Percentiles rank a stretch among this genome's conserved stretches.
Conservation (phyloP, 1,140 invertebrate species). For the Dryas iulia region DNA sequence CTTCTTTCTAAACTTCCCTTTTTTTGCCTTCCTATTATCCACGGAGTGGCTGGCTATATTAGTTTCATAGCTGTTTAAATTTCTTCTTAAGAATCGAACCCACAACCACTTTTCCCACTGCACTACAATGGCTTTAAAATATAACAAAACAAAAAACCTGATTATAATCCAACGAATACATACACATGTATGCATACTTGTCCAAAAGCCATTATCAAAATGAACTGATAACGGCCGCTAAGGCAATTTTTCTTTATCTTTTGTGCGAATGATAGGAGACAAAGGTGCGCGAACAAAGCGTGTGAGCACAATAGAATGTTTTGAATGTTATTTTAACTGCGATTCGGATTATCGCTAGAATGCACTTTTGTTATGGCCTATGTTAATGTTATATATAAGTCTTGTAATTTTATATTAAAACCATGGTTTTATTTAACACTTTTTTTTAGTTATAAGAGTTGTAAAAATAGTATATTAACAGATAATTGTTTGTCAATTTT, state of each 20-base stretch:
- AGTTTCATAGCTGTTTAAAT: too few species aligned
- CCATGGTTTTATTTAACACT: neutral
- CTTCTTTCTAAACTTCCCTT: too few species aligned
- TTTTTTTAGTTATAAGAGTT: neutral
- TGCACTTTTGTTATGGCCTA: too few species aligned
- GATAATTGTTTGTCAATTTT: too few species aligned
- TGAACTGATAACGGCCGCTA: constrained; percentile 46
- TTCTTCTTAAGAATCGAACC: too few species aligned
- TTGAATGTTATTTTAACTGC: constrained; percentile 43
- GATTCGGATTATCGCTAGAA: constrained; percentile 34
- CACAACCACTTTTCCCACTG: too few species aligned
- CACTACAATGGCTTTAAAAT: too few species aligned
- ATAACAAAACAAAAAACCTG: too few species aligned
- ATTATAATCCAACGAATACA: too few species aligned
- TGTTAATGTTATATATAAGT: constrained; percentile 6
- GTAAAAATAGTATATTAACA: too few species aligned
- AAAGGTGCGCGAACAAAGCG: constrained; percentile 45
- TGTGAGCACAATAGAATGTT: constrained; percentile 41
- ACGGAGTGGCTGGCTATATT: too few species aligned
- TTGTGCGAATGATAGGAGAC: constrained; percentile 48
- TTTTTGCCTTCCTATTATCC: too few species aligned
- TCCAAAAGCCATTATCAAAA: constrained; percentile 45
- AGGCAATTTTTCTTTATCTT: constrained; percentile 60
- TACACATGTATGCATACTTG: neutral
- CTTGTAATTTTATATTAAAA: neutral